Evolutionary conservation across 2,113 vertebrate species (phyloP).

Genomic region (Noctilio leporinus): DNA sequence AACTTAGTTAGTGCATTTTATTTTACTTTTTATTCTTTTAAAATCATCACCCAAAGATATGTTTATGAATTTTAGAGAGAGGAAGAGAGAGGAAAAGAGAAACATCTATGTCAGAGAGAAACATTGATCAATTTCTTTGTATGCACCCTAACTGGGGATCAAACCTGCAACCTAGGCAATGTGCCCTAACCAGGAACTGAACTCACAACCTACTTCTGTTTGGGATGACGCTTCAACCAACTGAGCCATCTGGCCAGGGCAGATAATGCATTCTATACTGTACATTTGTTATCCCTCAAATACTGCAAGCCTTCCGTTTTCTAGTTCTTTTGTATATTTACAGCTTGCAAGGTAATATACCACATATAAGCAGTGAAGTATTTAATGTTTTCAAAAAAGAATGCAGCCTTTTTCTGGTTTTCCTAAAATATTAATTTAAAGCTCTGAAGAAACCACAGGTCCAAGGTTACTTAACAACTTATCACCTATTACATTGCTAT

Average conservation of each 20-base stretch:
- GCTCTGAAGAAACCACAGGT: constrained; percentile 3
- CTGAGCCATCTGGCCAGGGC: too few relatives aligned
- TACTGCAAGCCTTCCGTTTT: not conserved
- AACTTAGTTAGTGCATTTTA: not conserved
- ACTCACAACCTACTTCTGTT: too few relatives aligned
- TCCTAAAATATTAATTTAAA: not conserved
- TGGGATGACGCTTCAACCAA: too few relatives aligned
- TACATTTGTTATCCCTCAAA: not conserved
- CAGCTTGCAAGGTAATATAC: not conserved
- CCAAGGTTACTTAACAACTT: not conserved
- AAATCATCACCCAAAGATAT: too few relatives aligned
- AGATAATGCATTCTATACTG: not conserved
- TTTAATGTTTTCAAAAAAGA: not conserved
- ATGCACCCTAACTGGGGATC: too few relatives aligned
- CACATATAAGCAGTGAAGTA: not conserved
- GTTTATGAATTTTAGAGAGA: too few relatives aligned
- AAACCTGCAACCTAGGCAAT: too few relatives aligned
- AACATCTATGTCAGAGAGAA: too few relatives aligned
- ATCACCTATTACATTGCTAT: not conserved
- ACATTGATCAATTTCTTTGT: too few relatives aligned
- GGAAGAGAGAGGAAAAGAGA: too few relatives aligned
- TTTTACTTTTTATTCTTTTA: too few relatives aligned
- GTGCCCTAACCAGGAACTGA: too few relatives aligned
- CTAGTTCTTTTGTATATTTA: not conserved
- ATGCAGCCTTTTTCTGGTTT: not conserved